Conservation (phyloP, 2,888 invertebrate genomes). For the Ormyrus labotus region DNA sequence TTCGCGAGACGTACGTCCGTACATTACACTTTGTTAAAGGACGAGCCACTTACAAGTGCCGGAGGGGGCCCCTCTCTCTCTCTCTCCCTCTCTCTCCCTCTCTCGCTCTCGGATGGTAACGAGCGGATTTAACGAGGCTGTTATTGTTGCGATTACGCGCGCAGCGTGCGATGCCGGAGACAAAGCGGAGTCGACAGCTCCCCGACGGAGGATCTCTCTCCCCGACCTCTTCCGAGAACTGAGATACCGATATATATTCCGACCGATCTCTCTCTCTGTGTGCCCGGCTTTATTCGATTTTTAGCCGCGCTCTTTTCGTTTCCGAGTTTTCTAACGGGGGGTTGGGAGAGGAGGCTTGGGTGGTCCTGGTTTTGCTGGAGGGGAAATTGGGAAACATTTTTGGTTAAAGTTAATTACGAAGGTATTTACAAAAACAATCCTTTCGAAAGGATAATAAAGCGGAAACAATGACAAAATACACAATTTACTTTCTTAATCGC, state of each 20-base stretch:
- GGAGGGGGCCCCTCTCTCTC: conserved; percentile 21
- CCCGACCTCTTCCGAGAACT: conserved; percentile 24
- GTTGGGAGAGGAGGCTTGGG: too few relatives aligned
- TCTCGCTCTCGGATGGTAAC: conserved; percentile 55
- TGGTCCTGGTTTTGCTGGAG: too few relatives aligned
- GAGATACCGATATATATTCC: conserved; percentile 23
- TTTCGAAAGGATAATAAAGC: too few relatives aligned
- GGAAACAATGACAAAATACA: too few relatives aligned
- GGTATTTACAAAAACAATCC: too few relatives aligned
- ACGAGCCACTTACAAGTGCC: conserved; percentile 60
- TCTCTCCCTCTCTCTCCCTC: too few relatives aligned
- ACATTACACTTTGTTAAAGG: conserved; percentile 62
- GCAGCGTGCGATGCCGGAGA: conserved; percentile 6
- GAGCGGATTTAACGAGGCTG: conserved; percentile 68
- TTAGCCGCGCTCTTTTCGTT: too few relatives aligned
- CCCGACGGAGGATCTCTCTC: conserved; percentile 28
- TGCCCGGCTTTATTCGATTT: too few relatives aligned
- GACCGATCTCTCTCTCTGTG: neutral
- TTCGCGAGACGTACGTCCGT: neutral
- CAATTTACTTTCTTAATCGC: too few relatives aligned
- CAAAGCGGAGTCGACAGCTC: conserved; percentile 24
- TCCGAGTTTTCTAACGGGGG: too few relatives aligned
- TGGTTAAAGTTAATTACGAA: too few relatives aligned
- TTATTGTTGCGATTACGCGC: conserved; percentile 68
- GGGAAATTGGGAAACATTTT: too few relatives aligned